Conservation (phyloP, 2,888 invertebrate genomes). For the Macropis europaea region DNA sequence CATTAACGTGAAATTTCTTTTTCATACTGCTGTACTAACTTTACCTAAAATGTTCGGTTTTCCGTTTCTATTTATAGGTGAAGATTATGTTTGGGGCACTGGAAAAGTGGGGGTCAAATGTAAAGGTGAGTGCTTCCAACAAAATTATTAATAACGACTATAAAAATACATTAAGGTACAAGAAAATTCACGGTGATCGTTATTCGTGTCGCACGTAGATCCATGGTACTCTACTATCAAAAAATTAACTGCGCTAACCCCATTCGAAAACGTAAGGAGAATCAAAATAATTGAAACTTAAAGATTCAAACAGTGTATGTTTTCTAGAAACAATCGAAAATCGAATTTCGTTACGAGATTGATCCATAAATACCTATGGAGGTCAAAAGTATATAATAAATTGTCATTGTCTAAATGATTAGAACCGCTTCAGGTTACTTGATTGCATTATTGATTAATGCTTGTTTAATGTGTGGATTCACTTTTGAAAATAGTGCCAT, state of each 20-base stretch:
- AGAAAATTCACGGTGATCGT: neutral
- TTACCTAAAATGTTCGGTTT: neutral
- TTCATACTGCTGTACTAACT: neutral
- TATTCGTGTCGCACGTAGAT: conserved; percentile 23
- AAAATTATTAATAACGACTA: neutral
- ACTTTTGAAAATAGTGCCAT: too few relatives aligned
- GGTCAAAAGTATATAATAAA: too few relatives aligned
- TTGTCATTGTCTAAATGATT: too few relatives aligned
- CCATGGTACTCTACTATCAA: neutral
- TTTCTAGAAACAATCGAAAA: neutral
- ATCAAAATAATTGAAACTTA: neutral
- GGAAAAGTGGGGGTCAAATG: conserved; percentile 83
- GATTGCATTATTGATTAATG: too few relatives aligned
- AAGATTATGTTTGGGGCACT: conserved; percentile 85
- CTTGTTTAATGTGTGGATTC: too few relatives aligned
- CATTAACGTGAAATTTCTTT: neutral
- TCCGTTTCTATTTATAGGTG: conserved; percentile 79
- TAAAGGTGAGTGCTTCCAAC: conserved; percentile 80
- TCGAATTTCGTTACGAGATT: neutral
- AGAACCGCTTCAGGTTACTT: too few relatives aligned
- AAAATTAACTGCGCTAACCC: neutral
- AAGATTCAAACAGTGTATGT: neutral
- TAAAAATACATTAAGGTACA: neutral
- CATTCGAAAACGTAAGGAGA: neutral
- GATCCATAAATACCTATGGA: too few relatives aligned